Evolutionary conservation across 2,113 vertebrate genomes (phyloP), one percentile per base, ranked within the genome.

Genomic region (Polyodon spathula): DNA sequence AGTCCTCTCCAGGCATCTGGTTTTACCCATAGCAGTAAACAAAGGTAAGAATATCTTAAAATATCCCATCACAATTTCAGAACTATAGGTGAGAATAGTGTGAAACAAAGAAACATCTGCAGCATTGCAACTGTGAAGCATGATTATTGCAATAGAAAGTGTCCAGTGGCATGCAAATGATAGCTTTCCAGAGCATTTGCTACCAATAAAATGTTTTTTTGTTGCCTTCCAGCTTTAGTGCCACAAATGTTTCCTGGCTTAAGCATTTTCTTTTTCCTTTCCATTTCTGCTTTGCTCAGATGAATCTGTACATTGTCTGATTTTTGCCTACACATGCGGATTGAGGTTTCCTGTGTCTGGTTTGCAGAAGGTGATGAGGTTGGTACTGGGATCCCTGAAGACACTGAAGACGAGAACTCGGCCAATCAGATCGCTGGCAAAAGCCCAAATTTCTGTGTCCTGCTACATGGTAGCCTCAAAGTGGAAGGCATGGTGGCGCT

Each of bases 401-500:
- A 97, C 63, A 87, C 83, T 0, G 96, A 99, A 68, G 96, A 99
- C 76, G 96, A 99, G 73, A 90, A 88, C 61, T 95, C 95, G 62
- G 88, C 93, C 68, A 97, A 91, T 86, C 94, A 97, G 58, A 92
- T 97, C 75, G 93, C 95, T 56, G 96, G 96, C 43, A 99, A 98
- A 80, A 94, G 90, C 76, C 96, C 96, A 50, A 98, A 97, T 71
- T 99, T 99, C 66, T 99, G 96, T 76, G 96, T 99, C 15, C 83
- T 99, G 38, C 75, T 99, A 40, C 96, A 99, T 44, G 96, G 96
- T 68, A 99, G 96, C 74, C 81, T 99, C 16, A 99, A 99, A 77
- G 95, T 99, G 60, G 96, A 99, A 77, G 96, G 96, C 67, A 99
- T 99, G 96, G 93, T 99, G 75, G 96, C 96, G 0, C 86, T 99